Percentiles rank a stretch among this genome's conserved stretches.
These are phyloP conservation scores for Micropterix aruncella DNA, from an alignment of 2,888 invertebrate genomes.

Conservation along the genomic window DNA sequence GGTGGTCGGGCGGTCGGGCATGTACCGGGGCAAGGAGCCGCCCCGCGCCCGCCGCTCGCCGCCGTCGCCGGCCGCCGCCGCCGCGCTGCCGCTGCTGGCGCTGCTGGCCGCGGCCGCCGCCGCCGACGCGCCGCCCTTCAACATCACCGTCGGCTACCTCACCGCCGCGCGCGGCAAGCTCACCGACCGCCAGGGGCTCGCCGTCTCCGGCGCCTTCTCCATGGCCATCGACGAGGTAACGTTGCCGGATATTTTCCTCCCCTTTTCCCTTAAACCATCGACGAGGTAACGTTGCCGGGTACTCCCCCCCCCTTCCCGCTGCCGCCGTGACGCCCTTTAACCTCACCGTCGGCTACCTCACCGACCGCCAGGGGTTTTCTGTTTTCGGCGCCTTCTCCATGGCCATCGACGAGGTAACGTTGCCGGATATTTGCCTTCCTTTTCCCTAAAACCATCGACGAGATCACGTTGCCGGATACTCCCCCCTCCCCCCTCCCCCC, in stretches of 20 bases:
- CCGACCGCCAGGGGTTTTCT: slow-evolving; percentile 72
- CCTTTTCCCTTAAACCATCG: no score
- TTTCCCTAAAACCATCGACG: no score
- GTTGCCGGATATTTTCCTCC: no score
- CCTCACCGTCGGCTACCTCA: slow-evolving; percentile 75
- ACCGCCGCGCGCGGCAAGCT: slow-evolving; percentile 67
- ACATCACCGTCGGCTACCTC: slow-evolving; percentile 73
- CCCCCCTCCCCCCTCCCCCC: slow-evolving; percentile 18
- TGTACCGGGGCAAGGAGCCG: slow-evolving; percentile 44
- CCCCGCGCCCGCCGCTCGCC: slow-evolving; percentile 33
- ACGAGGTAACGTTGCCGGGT: no score
- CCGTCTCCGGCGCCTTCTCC: slow-evolving; percentile 81
- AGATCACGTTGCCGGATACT: slow-evolving; percentile 34
- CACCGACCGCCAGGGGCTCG: slow-evolving; percentile 69
- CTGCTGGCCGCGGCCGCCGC: slow-evolving; percentile 24
- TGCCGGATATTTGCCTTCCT: no score
- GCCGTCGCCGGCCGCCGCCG: slow-evolving; percentile 49
- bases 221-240: slow-evolving; percentile 74
- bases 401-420: slow-evolving; percentile 67
- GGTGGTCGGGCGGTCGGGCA: slow-evolving; percentile 39
- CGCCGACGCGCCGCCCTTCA: slow-evolving; percentile 25
- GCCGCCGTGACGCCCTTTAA: slow-evolving; percentile 26
- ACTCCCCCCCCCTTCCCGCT: slow-evolving; percentile 23
- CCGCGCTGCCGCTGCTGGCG: slow-evolving; percentile 43
- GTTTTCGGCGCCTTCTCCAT: slow-evolving; percentile 84